Evolutionary conservation across 2,113 vertebrate species (phyloP), one percentile per base, ranked within the genome.

Genomic region (Platysternon megacephalum): DNA sequence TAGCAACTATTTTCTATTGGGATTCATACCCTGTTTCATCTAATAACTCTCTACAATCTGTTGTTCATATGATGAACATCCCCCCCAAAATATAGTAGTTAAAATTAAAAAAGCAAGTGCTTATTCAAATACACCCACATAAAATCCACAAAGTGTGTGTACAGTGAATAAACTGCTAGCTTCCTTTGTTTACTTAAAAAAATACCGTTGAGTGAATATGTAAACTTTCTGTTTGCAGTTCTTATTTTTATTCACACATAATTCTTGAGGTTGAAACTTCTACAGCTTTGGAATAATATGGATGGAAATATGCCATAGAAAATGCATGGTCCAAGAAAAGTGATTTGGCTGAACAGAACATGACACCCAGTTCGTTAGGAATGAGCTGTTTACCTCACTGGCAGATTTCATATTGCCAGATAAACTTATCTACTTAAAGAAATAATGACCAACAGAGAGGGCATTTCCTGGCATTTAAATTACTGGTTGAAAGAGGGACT

Each of bases 181-280:
- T 90, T 89, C 91, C 81, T 97, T 97, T 91, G 32, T 86, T 95
- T 95, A 82, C 76, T 94, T 91, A 93, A 92, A 92, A 94, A 95
- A 55, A 16, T 58, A 24, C 0, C 0, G 26, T 84, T 97, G 53
- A 9, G 44, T 86, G 86, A 96, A 96, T 86, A 95, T 44, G 86
- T 93, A 97, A 97, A 97, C 82, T 90, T 93, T 93, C 82, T 93
- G 58, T 89, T 95, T 93, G 89, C 84, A 91, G 84, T 97, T 96
- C 74, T 89, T 92, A 81, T 85, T 93, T 97, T 96, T 96, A 96
- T 90, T 91, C 96, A 65, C 87, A 87, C 91, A 82, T 94, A 95
- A 97, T 96, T 97, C 89, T 53, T 86, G 93, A 94, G 42, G 68
- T 87, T 94, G 93, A 97, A 84, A 86, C 88, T 93, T 81, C 90